Evolutionary conservation across 2,888 invertebrate species (phyloP).

Genomic region (Lasioglossum zephyrum): DNA sequence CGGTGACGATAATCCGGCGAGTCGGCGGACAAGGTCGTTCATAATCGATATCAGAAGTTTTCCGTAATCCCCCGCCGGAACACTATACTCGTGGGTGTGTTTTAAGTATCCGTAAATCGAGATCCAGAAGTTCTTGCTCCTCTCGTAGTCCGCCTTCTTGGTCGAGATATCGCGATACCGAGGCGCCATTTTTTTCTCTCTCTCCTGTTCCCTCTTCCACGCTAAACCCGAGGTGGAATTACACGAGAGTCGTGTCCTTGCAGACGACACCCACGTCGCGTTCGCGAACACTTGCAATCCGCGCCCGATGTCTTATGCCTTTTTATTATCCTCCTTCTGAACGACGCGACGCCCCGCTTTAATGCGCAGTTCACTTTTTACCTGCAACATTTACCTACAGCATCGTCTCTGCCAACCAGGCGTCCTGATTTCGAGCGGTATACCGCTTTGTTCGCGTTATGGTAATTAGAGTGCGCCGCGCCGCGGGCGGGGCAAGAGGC

Average conservation of each 20-base stretch:
- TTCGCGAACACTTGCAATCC: slow-evolving; percentile 51
- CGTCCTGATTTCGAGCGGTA: slow-evolving; percentile 13
- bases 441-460: slow-evolving; percentile 16
- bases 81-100: slow-evolving; percentile 61
- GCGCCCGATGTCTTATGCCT: slow-evolving; percentile 19
- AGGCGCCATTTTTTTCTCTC: slow-evolving; percentile 37
- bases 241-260: slow-evolving; percentile 68
- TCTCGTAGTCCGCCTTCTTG: slow-evolving; percentile 55
- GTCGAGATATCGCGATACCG: slow-evolving; percentile 59
- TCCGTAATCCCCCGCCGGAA: slow-evolving; percentile 39
- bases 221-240: slow-evolving; percentile 57
- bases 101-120: slow-evolving; percentile 65
- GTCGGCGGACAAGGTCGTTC: slow-evolving; percentile 43
- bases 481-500: not conserved
- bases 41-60: slow-evolving; percentile 40
- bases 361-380: slow-evolving; percentile 42
- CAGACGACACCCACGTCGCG: slow-evolving; percentile 66
- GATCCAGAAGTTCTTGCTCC: slow-evolving; percentile 63
- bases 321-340: slow-evolving; percentile 47
- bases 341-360: slow-evolving; percentile 30
- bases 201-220: not conserved
- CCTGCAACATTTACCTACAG: slow-evolving; percentile 45
- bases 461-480: not conserved
- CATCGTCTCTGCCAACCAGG: slow-evolving; percentile 9
- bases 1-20: slow-evolving; percentile 2